Evolutionary conservation across 2,888 invertebrate genomes (phyloP).

Genomic region (Aquatica leii): DNA sequence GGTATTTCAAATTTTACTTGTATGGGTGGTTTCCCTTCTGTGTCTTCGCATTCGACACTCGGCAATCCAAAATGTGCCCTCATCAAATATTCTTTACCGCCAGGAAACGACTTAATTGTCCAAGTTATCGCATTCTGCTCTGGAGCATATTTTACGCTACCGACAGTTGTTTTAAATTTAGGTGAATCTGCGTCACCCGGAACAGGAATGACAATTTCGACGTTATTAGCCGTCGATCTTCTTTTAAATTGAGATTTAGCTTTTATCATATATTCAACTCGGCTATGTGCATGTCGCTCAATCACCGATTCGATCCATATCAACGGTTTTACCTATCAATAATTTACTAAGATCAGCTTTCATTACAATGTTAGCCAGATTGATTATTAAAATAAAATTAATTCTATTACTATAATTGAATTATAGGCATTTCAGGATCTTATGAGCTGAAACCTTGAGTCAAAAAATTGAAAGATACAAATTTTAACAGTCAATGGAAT

Average conservation of each 20-base stretch:
- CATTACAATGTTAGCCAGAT: too few species aligned
- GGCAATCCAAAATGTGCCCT: constrained; percentile 97
- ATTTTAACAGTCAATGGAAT: too few species aligned
- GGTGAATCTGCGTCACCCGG: constrained; percentile 98
- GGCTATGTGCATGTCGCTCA: constrained; percentile 94
- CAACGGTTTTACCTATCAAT: constrained; percentile 78
- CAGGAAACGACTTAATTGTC: constrained; percentile 97
- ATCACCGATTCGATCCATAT: constrained; percentile 99
- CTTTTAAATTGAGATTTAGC: constrained; percentile 98
- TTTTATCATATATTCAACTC: constrained; percentile 99
- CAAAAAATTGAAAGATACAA: too few species aligned
- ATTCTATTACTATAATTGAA: too few species aligned
- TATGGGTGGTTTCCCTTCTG: constrained; percentile 96
- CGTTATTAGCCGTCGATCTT: constrained; percentile 97
- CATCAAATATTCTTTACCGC: constrained; percentile 98
- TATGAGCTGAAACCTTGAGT: too few species aligned
- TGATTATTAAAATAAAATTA: too few species aligned
- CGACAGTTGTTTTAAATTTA: constrained; percentile 97
- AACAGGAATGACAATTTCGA: constrained; percentile 96
- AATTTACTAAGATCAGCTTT: too few species aligned
- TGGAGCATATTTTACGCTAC: constrained; percentile 96
- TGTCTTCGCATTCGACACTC: constrained; percentile 92
- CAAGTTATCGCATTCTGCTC: constrained; percentile 97
- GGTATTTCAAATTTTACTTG: constrained; percentile 99
- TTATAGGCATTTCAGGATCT: too few species aligned